Percentiles rank a stretch among this genome's conserved stretches.
Evolutionary conservation across 2,888 invertebrate species (phyloP).

Genomic region (Tetramorium bicarinatum): DNA sequence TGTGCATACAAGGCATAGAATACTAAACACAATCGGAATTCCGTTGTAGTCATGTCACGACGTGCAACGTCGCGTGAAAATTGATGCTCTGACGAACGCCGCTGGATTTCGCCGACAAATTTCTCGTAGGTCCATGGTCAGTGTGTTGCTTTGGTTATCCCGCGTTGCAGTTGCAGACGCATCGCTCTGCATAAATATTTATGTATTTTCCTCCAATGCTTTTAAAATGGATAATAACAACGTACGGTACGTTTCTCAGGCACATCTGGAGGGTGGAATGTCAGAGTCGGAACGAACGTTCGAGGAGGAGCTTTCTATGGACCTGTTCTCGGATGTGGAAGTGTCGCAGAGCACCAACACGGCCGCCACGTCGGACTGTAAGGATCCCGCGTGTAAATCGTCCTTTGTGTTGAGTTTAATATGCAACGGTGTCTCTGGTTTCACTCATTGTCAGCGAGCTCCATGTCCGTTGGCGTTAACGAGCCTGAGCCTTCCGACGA

Average conservation of each 20-base stretch:
- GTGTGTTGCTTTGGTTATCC: background rate
- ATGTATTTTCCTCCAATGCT: background rate
- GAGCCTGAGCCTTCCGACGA: slow-evolving; percentile 79
- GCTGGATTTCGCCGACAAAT: background rate
- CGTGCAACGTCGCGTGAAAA: too few relatives aligned
- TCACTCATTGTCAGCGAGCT: slow-evolving; percentile 75
- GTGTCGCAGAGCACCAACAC: slow-evolving; percentile 55
- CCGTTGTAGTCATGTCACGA: too few relatives aligned
- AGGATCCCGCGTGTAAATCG: slow-evolving; percentile 38
- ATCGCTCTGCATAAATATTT: background rate
- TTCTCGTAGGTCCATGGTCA: background rate
- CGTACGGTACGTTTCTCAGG: too few relatives aligned
- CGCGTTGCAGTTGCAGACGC: background rate
- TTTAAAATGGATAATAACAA: slow-evolving; percentile 3
- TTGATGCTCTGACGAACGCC: too few relatives aligned
- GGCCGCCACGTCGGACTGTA: slow-evolving; percentile 76
- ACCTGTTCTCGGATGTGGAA: slow-evolving; percentile 79
- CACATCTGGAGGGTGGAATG: slow-evolving; percentile 66
- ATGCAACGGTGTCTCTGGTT: slow-evolving; percentile 17
- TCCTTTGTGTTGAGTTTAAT: background rate
- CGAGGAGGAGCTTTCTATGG: slow-evolving; percentile 79
- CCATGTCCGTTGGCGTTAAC: slow-evolving; percentile 65
- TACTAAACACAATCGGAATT: too few relatives aligned
- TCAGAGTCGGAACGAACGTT: slow-evolving; percentile 74
- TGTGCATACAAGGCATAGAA: too few relatives aligned